These are phyloP conservation scores for Zaprionus vittiger DNA, from an alignment of 1,140 invertebrate species.

Conservation along the genomic window DNA sequence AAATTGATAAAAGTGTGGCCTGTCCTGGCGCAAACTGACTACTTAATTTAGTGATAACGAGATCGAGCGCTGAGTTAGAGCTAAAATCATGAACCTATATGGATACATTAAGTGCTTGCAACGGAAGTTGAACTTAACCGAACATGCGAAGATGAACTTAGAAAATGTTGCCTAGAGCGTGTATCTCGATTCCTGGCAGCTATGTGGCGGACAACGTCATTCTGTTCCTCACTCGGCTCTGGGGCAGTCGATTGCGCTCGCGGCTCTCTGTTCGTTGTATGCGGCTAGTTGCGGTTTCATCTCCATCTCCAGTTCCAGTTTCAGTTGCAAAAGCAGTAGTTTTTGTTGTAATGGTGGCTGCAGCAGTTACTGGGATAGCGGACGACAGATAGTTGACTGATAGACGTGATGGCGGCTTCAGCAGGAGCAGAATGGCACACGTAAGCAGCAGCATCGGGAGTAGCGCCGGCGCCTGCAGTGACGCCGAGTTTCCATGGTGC, in stretches of 20 bases:
- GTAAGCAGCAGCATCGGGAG: constrained; percentile 60
- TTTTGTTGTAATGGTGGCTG: constrained; percentile 15
- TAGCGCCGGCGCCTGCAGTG: constrained; percentile 70
- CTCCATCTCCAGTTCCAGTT: constrained; percentile 6
- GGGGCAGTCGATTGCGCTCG: constrained; percentile 5
- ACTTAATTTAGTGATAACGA: constrained; percentile 68
- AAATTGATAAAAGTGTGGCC: constrained; percentile 29
- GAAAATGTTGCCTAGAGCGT: background rate
- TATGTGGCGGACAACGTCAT: constrained; percentile 51
- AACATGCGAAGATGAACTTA: constrained; percentile 6
- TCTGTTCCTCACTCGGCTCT: background rate
- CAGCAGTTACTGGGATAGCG: constrained; percentile 2
- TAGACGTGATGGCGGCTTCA: constrained; percentile 18
- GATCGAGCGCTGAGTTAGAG: constrained; percentile 34
- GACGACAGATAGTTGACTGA: constrained; percentile 8
- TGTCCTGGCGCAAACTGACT: constrained; percentile 21
- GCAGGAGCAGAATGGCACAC: constrained; percentile 43
- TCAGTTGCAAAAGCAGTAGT: constrained; percentile 12
- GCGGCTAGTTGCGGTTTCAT: background rate
- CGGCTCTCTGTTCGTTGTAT: constrained; percentile 13
- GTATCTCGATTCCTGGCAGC: constrained; percentile 17
- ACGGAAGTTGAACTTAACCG: constrained; percentile 12
- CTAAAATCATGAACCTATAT: constrained; percentile 16
- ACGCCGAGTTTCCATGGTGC: constrained; percentile 88
- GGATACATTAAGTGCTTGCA: constrained; percentile 9